Conservation (phyloP, 2,888 invertebrate species). For the Diachrysia chrysitis region DNA sequence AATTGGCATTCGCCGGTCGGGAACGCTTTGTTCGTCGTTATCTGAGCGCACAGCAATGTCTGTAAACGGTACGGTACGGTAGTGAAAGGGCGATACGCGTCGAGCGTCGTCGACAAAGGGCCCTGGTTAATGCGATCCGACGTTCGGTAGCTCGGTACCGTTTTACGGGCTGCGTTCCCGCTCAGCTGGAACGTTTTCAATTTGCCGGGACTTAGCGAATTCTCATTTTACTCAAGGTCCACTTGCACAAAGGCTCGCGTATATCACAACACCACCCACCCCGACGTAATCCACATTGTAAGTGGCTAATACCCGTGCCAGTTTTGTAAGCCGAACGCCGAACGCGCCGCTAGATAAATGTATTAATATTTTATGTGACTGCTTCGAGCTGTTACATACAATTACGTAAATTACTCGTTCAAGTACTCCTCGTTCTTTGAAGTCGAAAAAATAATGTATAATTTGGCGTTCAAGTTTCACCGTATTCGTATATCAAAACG, state of each 20-base stretch:
- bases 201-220: conserved; percentile 76
- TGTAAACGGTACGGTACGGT: conserved; percentile 62
- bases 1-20: conserved; percentile 71
- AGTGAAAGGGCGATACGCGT: conserved; percentile 68
- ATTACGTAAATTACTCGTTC: conserved; percentile 55
- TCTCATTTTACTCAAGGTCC: conserved; percentile 72
- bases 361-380: conserved; percentile 50
- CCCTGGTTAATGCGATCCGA: conserved; percentile 72
- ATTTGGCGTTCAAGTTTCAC: conserved; percentile 18
- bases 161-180: conserved; percentile 66
- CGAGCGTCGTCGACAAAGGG: conserved; percentile 69
- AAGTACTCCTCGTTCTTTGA: conserved; percentile 30
- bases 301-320: conserved; percentile 60
- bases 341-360: conserved; percentile 33
- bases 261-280: conserved; percentile 69
- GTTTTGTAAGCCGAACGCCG: conserved; percentile 47
- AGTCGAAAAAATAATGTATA: conserved; percentile 44
- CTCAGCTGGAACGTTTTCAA: conserved; percentile 76
- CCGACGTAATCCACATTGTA: conserved; percentile 63
- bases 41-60: conserved; percentile 77
- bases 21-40: conserved; percentile 75
- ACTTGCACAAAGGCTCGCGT: conserved; percentile 71
- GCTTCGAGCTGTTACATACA: conserved; percentile 41
- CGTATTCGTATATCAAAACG: conserved; percentile 20
- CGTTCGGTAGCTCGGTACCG: conserved; percentile 59